phyloP scores from a whole-genome alignment of 2,113 vertebrate genomes.

The Cyphomyrus discorhynchus region DNA sequence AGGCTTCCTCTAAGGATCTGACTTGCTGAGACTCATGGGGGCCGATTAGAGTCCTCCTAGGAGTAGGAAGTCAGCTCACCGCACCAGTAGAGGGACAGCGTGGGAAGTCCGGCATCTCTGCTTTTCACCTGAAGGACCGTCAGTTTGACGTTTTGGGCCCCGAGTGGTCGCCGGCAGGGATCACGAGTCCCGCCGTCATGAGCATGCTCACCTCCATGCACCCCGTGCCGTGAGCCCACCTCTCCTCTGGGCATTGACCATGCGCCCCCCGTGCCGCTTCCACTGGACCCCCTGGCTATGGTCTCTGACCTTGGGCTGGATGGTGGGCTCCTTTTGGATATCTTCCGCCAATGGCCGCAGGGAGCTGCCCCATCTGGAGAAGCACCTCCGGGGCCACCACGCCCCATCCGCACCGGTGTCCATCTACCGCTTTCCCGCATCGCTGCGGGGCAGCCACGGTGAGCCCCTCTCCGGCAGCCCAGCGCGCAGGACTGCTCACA shows the following conservation, averaged over 20 bases:
- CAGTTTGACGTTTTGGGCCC: background rate
- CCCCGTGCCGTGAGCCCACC: constrained; percentile 55
- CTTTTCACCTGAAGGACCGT: background rate
- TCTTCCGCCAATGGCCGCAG: constrained; percentile 39
- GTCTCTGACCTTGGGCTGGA: constrained; percentile 79
- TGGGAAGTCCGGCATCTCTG: background rate
- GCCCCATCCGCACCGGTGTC: constrained; percentile 75
- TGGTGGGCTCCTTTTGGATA: constrained; percentile 70
- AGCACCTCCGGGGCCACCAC: constrained; percentile 68
- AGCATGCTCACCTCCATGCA: constrained; percentile 25
- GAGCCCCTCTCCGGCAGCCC: constrained; percentile 48
- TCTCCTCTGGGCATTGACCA: constrained; percentile 64
- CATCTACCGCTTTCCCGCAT: constrained; percentile 81
- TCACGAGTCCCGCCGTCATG: constrained; percentile 62
- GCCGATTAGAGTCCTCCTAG: constrained; percentile 5
- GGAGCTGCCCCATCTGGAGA: constrained; percentile 59
- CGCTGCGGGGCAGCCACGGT: constrained; percentile 82
- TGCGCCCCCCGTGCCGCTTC: constrained; percentile 61
- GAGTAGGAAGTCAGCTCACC: constrained; percentile 23
- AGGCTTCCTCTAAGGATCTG: background rate
- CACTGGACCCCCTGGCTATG: constrained; percentile 69
- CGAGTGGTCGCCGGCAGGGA: background rate
- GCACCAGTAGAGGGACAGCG: background rate
- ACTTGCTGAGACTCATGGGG: background rate
- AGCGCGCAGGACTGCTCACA: background rate